Base-by-base conservation (phyloP, 2,797 vertebrate species). In the Parotocinclus haroldoi region DNA sequence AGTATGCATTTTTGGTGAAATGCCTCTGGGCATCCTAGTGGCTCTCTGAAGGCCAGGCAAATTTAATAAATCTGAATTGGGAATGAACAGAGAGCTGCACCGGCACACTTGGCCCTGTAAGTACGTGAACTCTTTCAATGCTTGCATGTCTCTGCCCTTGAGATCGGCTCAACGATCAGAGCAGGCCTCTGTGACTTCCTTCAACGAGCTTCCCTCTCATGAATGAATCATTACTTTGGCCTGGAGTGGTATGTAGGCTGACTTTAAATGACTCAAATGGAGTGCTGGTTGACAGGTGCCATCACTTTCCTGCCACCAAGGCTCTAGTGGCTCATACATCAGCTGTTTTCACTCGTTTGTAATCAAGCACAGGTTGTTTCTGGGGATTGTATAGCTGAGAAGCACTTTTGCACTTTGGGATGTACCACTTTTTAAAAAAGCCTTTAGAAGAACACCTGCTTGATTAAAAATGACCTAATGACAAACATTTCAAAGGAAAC, bases 161-260 rank as follows among this genome's bases (percentile, higher is more conserved):
- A 76, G 63, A 63, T 8, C n/a, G 36, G 50, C 46, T 63, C 48
- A 19, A 53, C 59, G 67, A 63, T 64, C 67, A 59, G 40, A 42
- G 16, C 50, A 39, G 18, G 46, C 37, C 42, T 55, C 39, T 40
- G 36, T 13, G 18, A 46, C 69, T 53, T 64, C 45, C 58, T 56
- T 39, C 59, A 42, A n/a, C 16, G 16, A n/a, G 37, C 17, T 37
- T 52, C 13, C 37, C n/a, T 58, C 9, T 14, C 68, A 73, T 74
- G 68, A 77, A 77, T 77, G 73, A 77, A 71, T 71, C 67, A 77
- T 74, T 4, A 59, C 7, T 37, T 40, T 40, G 52, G 52, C 16
- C 66, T 19, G 39, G 52, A 65, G 56, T 54, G 59, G n/a, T 3
- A 10, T 62, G 67, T 66, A 65, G 12, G 7, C 50, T 18, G 68